Evolutionary conservation across 1,140 invertebrate genomes (phyloP).

Genomic region (Penaeus chinensis): DNA sequence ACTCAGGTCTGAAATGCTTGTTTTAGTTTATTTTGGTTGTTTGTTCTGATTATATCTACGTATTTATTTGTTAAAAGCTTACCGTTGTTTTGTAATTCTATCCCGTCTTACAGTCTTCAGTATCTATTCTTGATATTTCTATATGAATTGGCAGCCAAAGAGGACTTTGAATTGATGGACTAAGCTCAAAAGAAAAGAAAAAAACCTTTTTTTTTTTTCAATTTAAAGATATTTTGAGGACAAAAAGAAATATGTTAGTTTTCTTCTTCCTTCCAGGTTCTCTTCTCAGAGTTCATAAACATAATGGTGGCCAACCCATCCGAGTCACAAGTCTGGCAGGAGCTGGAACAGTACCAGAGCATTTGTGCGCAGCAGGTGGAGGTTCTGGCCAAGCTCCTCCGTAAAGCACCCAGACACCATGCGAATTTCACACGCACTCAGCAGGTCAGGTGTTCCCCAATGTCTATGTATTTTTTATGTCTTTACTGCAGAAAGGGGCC

Average conservation of each 20-base stretch:
- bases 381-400: constrained; percentile 41
- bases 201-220: neutral
- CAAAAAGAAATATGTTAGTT: neutral
- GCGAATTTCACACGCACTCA: constrained; percentile 51
- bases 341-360: constrained; percentile 53
- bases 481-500: no score
- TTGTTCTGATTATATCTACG: neutral
- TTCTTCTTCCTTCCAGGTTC: constrained; percentile 15
- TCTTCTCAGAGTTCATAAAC: constrained; percentile 54
- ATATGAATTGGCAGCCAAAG: no score
- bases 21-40: neutral
- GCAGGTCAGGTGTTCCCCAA: constrained; percentile 20
- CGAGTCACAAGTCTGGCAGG: constrained; percentile 50
- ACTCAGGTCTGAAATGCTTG: constrained; percentile 26
- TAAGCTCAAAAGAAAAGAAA: neutral
- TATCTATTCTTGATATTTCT: no score
- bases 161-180: no score
- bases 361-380: constrained; percentile 46
- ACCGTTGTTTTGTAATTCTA: no score
- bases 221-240: neutral
- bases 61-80: no score
- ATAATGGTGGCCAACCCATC: constrained; percentile 52
- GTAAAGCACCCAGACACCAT: constrained; percentile 48
- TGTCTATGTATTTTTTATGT: neutral
- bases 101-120: no score